phyloP scores from a whole-genome alignment of 2,797 vertebrate species.

The Tympanoctomys barrerae region DNA sequence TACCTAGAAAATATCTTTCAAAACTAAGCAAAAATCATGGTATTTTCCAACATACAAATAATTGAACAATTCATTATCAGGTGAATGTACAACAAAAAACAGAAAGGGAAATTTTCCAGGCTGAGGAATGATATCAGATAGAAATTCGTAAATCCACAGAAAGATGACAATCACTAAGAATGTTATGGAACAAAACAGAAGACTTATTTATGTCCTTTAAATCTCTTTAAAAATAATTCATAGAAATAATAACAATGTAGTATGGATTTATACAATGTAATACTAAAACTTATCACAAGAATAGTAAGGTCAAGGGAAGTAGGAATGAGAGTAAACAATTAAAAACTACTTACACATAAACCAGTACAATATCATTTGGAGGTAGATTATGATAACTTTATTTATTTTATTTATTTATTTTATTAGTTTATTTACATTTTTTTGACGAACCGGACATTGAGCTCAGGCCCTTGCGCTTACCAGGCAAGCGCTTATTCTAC shows the following conservation, averaged over 20 bases:
- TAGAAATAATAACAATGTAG: not conserved
- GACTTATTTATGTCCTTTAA: not conserved
- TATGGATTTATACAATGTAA: not conserved
- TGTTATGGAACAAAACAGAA: not conserved
- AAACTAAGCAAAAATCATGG: not conserved
- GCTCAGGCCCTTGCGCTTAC: no score
- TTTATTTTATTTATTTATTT: no score
- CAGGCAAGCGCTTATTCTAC: no score
- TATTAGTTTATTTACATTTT: no score
- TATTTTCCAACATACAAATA: not conserved
- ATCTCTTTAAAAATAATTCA: slow-evolving; percentile 3
- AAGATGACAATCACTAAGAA: not conserved
- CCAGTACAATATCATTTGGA: not conserved
- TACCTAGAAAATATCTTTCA: not conserved
- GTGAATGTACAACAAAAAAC: not conserved
- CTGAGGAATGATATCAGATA: not conserved
- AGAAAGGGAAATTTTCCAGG: not conserved
- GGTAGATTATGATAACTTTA: not conserved
- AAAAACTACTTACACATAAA: not conserved
- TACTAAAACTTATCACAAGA: not conserved
- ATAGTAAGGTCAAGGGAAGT: not conserved
- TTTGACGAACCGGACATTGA: no score
- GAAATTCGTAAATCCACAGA: not conserved
- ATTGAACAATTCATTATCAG: not conserved
- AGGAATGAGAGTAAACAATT: not conserved